Conservation (phyloP, 2,113 vertebrate species). For the Pseudorectes ferrugineus region DNA sequence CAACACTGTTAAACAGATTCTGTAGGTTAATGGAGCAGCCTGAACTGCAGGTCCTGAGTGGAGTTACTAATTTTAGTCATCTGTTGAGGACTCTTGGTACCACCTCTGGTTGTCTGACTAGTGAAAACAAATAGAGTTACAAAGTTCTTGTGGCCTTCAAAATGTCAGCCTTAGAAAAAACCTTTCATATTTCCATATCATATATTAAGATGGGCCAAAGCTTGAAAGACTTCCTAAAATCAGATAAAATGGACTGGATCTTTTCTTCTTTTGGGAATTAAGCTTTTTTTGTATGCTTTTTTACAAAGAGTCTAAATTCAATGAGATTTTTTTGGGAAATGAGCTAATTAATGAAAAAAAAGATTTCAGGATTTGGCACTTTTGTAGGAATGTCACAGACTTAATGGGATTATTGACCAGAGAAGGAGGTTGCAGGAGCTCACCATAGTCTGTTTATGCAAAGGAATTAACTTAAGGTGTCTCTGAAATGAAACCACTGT, state of each 20-base stretch:
- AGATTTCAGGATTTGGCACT: neutral
- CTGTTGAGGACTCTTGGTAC: neutral
- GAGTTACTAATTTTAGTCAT: neutral
- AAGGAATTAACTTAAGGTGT: neutral
- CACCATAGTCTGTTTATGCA: neutral
- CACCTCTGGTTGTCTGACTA: neutral
- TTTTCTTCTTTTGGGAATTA: neutral
- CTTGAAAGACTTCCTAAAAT: neutral
- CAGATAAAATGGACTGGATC: neutral
- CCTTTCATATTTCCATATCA: neutral
- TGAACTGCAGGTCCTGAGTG: neutral
- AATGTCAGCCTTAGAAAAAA: neutral
- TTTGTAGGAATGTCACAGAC: neutral
- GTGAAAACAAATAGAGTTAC: neutral
- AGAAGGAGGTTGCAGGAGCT: neutral
- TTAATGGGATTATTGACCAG: conserved; percentile 6
- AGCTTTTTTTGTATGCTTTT: neutral
- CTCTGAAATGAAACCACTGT: neutral
- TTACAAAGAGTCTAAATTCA: neutral
- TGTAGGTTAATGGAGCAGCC: neutral
- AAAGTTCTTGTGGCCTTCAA: neutral
- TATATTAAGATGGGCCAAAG: neutral
- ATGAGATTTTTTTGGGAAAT: neutral
- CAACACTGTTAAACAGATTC: neutral
- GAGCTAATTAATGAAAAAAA: conserved; percentile 8